These are phyloP conservation scores for Scrobipalpa costella DNA, from an alignment of 2,888 invertebrate genomes.

Conservation along the genomic window DNA sequence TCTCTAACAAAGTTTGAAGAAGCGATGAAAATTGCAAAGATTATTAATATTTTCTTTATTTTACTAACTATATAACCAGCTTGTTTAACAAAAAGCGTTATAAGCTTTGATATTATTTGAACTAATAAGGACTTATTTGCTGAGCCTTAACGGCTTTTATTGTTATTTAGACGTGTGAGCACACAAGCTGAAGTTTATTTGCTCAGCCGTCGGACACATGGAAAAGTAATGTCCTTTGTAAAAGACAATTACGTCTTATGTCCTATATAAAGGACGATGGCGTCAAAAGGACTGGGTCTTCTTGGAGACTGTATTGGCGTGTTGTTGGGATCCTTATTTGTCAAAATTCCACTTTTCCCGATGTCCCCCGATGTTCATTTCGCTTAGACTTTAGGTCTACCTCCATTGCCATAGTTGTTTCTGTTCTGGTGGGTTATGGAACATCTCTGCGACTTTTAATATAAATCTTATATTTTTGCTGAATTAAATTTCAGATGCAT, in stretches of 20 bases:
- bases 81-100: conserved; percentile 58
- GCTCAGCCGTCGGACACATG: conserved; percentile 60
- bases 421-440: conserved; percentile 43
- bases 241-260: conserved; percentile 2
- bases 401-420: conserved; percentile 63
- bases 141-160: conserved; percentile 48
- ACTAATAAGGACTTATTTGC: conserved; percentile 33
- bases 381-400: conserved; percentile 69
- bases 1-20: conserved; percentile 28
- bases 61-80: conserved; percentile 60
- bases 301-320: conserved; percentile 46
- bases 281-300: not conserved
- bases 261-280: not conserved
- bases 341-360: conserved; percentile 47
- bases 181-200: conserved; percentile 55
- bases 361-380: conserved; percentile 53
- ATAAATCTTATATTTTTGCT: not conserved
- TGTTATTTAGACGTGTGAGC: conserved; percentile 44
- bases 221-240: conserved; percentile 46
- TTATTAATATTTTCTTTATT: conserved; percentile 38
- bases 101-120: conserved; percentile 35
- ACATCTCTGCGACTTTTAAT: conserved; percentile 47
- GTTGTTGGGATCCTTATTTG: conserved; percentile 27
- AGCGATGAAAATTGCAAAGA: conserved; percentile 19
- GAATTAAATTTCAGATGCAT: not conserved